Conservation (phyloP, 1,140 invertebrate genomes). For the Brachionus calyciflorus region DNA sequence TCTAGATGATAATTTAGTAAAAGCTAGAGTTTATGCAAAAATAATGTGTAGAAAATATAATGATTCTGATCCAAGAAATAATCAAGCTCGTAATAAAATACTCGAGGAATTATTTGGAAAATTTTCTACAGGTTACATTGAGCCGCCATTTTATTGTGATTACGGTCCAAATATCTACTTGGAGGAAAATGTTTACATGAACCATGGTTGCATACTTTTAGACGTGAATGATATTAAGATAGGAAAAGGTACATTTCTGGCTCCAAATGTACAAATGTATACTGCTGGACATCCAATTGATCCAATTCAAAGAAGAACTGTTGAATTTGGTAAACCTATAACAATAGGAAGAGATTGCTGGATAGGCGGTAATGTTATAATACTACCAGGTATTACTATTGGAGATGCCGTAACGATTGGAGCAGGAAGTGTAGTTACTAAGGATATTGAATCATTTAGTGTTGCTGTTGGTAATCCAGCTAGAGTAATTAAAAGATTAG, state of each 20-base stretch:
- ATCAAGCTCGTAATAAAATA: neutral
- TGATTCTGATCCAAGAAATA: neutral
- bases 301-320: constrained; percentile 31
- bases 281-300: constrained; percentile 49
- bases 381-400: constrained; percentile 52
- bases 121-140: neutral
- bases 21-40: neutral
- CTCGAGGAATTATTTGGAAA: constrained; percentile 24
- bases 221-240: constrained; percentile 49
- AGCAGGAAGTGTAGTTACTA: constrained; percentile 51
- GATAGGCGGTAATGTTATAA: constrained; percentile 50
- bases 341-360: constrained; percentile 48
- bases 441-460: constrained; percentile 50
- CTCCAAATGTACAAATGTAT: constrained; percentile 49
- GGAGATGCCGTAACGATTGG: constrained; percentile 50
- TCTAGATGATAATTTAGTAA: neutral
- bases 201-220: constrained; percentile 51
- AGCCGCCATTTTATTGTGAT: constrained; percentile 37
- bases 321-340: constrained; percentile 35
- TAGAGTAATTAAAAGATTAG: constrained; percentile 49
- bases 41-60: neutral
- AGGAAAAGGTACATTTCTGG: constrained; percentile 48
- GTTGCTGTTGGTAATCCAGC: constrained; percentile 51
- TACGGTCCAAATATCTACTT: constrained; percentile 36
- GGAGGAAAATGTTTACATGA: constrained; percentile 50